Evolutionary conservation across 2,888 invertebrate species (phyloP), one percentile per base, ranked within the genome.

Genomic region (Tetropium fuscum): DNA sequence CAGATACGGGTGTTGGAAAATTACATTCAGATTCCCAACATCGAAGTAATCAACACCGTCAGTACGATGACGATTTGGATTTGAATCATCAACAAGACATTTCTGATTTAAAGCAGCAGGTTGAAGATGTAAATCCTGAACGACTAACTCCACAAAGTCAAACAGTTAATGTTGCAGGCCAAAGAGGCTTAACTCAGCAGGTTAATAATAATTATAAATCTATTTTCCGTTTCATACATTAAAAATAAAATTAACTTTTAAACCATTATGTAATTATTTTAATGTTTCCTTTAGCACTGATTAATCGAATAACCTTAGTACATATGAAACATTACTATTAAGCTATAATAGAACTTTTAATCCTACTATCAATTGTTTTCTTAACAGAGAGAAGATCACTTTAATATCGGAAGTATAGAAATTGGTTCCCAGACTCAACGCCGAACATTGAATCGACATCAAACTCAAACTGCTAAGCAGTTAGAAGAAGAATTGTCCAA

Each of bases 131-230:
- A 16, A 48, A 47, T 8, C 56, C 61, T 53, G 66, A 20, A 44
- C 18, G 45, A 40, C 34, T 47, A n/a, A 13, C 36, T 41, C 22
- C 44, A 48, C 1, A 68, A 51, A 10, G 64, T 18, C 73, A 76
- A 68, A 63, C 66, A 59, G 49, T 60, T 19, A 64, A 65, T 19
- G 41, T 62, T 38, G 47, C 48, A n/a, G 53, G 53, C 19, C 32
- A 11, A 6, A 3, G 13, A 32, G 11, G 13, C 6, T 32, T 34
- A 8, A 34, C 15, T 34, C 34, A 13, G 6, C 13, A 34, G 34
- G 34, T 34, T 34, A 34, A 13, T 13, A 34, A 34, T 15, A 13
- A 6, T 13, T 34, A 13, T 32, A 13, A 34, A 34, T n/a, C 6
- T 34, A 15, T 34, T 34, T 34, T 8, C 15, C 7, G 1, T 34